Percentiles rank a stretch among this genome's conserved stretches.
phyloP scores from a whole-genome alignment of 2,797 vertebrate species.

The Periophthalmus magnuspinnatus region DNA sequence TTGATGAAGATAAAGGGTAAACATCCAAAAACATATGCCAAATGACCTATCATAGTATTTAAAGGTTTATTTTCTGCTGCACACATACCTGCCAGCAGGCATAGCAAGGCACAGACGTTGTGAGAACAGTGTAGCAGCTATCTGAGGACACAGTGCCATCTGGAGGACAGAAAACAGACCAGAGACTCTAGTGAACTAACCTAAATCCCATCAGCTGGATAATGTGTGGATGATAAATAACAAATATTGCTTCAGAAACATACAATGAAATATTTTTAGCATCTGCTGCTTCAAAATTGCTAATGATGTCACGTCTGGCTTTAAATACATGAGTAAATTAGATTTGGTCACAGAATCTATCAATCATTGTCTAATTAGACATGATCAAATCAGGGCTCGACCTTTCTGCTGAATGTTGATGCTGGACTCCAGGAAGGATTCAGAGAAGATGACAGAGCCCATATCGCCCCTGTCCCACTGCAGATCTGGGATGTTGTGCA shows the following conservation, averaged over 20 bases:
- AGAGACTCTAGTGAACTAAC: not conserved
- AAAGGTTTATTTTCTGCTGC: constrained; percentile 7
- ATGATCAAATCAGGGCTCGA: constrained; percentile 43
- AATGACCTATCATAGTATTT: not conserved
- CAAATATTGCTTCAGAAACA: constrained; percentile 13
- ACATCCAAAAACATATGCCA: constrained; percentile 1
- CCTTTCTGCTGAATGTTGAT: constrained; percentile 91
- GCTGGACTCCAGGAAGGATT: constrained; percentile 91
- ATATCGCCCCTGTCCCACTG: constrained; percentile 75
- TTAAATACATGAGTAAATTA: constrained; percentile 22
- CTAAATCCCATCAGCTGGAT: constrained; percentile 19
- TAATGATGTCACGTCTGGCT: constrained; percentile 18
- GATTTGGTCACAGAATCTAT: constrained; percentile 30
- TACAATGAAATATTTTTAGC: constrained; percentile 33
- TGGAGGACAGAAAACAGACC: constrained; percentile 71
- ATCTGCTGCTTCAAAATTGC: constrained; percentile 7
- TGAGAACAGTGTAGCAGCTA: constrained; percentile 86
- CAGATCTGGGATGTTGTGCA: constrained; percentile 90
- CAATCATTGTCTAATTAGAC: constrained; percentile 20
- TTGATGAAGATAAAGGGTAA: constrained; percentile 1
- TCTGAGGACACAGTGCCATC: constrained; percentile 89
- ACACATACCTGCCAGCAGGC: constrained; percentile 89
- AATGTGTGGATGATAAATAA: constrained; percentile 17
- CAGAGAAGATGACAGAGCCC: constrained; percentile 93
- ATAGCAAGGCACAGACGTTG: constrained; percentile 85